phyloP scores from a whole-genome alignment of 2,888 invertebrate genomes.

The Mesopsocus fuscifrons region DNA sequence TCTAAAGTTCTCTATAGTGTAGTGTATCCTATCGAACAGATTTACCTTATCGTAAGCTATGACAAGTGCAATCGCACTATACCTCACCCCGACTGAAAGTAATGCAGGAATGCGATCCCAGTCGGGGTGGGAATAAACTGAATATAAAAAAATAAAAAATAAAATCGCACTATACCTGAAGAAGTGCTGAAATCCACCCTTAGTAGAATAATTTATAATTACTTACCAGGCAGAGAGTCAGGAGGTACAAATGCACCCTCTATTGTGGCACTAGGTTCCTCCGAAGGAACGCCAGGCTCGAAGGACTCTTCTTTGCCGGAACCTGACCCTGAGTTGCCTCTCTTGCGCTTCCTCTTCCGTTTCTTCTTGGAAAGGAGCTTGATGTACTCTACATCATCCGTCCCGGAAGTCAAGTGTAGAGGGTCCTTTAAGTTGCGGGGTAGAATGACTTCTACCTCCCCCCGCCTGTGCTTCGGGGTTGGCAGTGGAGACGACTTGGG shows the following conservation, averaged over 20 bases:
- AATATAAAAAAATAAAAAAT: too few species aligned
- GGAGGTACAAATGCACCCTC: not conserved
- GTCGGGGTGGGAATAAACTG: too few species aligned
- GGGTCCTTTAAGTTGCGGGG: constrained; percentile 88
- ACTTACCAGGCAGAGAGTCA: not conserved
- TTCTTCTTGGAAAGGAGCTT: constrained; percentile 46
- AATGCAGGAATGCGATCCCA: too few species aligned
- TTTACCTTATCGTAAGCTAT: too few species aligned
- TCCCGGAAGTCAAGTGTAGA: constrained; percentile 50
- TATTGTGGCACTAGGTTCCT: not conserved
- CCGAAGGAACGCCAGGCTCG: constrained; percentile 12
- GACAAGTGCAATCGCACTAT: too few species aligned
- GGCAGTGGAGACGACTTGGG: constrained; percentile 83
- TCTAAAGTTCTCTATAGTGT: too few species aligned
- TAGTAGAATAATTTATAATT: too few species aligned
- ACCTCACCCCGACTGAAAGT: too few species aligned
- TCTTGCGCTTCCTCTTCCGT: constrained; percentile 38
- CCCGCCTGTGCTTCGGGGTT: constrained; percentile 59
- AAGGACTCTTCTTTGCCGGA: constrained; percentile 27
- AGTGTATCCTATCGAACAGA: too few species aligned
- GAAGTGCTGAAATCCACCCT: too few species aligned
- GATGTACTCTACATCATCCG: constrained; percentile 58
- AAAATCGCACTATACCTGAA: too few species aligned
- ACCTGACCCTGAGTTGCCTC: constrained; percentile 22
- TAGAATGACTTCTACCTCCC: constrained; percentile 73